These are phyloP conservation scores for Aplodontia rufa DNA, from an alignment of 2,113 vertebrate genomes.

Conservation along the genomic window DNA sequence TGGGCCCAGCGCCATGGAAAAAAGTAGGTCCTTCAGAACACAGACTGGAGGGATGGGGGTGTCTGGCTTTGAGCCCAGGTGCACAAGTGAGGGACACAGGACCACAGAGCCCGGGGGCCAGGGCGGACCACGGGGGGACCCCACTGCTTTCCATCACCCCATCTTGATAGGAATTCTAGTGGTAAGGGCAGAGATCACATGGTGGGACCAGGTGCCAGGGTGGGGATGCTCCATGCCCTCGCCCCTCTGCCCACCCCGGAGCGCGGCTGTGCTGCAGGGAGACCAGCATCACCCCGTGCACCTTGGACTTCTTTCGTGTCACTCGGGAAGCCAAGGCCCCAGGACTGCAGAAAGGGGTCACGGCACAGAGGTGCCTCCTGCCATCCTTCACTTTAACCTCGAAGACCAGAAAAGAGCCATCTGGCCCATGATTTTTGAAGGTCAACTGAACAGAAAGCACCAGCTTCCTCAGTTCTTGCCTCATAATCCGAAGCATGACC, in stretches of 20 bases:
- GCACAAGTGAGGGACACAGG: accelerated
- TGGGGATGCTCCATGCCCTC: too few species aligned
- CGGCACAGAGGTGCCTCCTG: neutral
- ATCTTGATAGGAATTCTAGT: neutral
- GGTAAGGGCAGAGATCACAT: neutral
- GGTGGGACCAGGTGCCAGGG: too few species aligned
- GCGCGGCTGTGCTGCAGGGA: too few species aligned
- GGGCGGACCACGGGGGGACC: neutral
- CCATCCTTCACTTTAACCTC: neutral
- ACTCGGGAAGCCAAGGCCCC: neutral
- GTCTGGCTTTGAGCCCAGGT: neutral
- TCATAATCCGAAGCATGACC: neutral
- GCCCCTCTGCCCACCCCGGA: too few species aligned
- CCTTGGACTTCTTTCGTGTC: neutral
- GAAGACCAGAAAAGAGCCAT: neutral
- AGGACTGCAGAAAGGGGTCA: too few species aligned
- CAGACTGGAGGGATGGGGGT: accelerated
- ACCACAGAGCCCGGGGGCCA: neutral
- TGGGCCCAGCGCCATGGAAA: accelerated
- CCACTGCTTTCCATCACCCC: accelerated
- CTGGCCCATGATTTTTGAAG: neutral
- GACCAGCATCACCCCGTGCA: too few species aligned
- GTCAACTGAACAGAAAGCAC: neutral
- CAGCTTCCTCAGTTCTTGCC: neutral
- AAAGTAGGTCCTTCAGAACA: neutral